A percentile compares a stretch with the other conserved stretches of the same genome.
These are phyloP conservation scores for Serranus cabrilla DNA, from an alignment of 2,797 vertebrate species.

Conservation along the genomic window DNA sequence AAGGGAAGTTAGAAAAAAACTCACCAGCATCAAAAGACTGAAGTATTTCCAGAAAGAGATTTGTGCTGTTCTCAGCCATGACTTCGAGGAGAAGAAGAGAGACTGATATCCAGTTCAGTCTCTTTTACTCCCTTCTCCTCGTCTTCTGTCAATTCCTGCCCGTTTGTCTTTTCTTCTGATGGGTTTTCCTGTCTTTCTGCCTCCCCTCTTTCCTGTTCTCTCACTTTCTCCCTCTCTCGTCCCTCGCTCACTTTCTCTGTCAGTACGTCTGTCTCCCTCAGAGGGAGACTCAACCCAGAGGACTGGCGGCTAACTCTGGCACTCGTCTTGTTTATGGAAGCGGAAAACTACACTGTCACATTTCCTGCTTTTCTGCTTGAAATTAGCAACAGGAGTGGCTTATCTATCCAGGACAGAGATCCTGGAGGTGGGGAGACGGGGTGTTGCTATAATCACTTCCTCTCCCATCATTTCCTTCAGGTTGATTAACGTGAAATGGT, in stretches of 20 bases:
- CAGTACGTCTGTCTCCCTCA: slow-evolving; percentile 63
- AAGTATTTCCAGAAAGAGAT: slow-evolving; percentile 87
- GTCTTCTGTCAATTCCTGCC: slow-evolving; percentile 54
- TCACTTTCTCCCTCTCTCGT: slow-evolving; percentile 64
- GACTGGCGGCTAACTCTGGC: slow-evolving; percentile 76
- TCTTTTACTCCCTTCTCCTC: slow-evolving; percentile 47
- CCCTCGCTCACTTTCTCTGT: slow-evolving; percentile 65
- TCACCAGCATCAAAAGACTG: slow-evolving; percentile 93
- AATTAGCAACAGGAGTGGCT: slow-evolving; percentile 94
- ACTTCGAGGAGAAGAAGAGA: slow-evolving; percentile 80
- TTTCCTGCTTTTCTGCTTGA: slow-evolving; percentile 96
- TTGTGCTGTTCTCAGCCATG: slow-evolving; percentile 92
- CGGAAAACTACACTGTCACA: slow-evolving; percentile 94
- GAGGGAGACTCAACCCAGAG: slow-evolving; percentile 71
- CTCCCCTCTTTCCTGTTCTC: slow-evolving; percentile 70
- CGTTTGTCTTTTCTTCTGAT: slow-evolving; percentile 65
- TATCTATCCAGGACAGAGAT: slow-evolving; percentile 95
- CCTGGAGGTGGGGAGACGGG: slow-evolving; percentile 85
- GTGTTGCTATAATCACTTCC: slow-evolving; percentile 90
- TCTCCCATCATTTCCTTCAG: slow-evolving; percentile 92
- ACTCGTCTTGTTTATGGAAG: slow-evolving; percentile 90
- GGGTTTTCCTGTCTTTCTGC: slow-evolving; percentile 74
- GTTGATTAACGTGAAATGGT: slow-evolving; percentile 84
- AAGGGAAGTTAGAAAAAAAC: slow-evolving; percentile 69
- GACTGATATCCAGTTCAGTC: slow-evolving; percentile 42